phyloP scores from a whole-genome alignment of 2,113 vertebrate genomes.

The Euleptes europaea region DNA sequence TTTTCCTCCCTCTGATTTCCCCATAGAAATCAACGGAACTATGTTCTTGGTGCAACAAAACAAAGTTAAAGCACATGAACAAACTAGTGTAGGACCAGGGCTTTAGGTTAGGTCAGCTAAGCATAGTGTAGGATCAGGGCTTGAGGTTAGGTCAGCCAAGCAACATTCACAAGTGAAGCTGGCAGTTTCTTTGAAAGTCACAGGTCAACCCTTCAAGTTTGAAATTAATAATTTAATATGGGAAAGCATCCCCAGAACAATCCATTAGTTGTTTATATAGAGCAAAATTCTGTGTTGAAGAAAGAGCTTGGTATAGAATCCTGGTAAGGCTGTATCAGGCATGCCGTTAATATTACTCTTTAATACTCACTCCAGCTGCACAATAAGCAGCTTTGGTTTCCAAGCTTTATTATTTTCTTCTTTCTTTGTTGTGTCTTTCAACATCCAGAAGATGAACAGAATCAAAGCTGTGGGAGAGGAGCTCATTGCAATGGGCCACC shows the following conservation, averaged over 20 bases:
- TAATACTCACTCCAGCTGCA: constrained; percentile 27
- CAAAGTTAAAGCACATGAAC: background rate
- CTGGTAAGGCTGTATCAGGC: background rate
- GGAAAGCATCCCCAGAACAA: background rate
- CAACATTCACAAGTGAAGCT: background rate
- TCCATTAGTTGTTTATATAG: background rate
- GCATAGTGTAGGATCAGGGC: background rate
- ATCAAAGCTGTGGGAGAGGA: constrained; percentile 38
- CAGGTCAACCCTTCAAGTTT: background rate
- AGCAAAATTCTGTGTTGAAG: background rate
- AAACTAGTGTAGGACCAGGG: background rate
- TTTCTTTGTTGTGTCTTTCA: constrained; percentile 57
- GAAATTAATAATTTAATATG: background rate
- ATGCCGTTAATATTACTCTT: constrained; percentile 1
- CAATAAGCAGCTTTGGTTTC: constrained; percentile 28
- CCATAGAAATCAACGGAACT: background rate
- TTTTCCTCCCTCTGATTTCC: background rate
- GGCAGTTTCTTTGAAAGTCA: background rate
- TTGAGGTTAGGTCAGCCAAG: background rate
- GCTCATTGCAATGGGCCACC: constrained; percentile 54
- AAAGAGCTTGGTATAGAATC: constrained; percentile 8
- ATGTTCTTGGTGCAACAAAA: too few relatives aligned
- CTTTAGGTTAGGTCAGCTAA: background rate
- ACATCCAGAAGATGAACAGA: constrained; percentile 49
- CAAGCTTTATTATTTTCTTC: constrained; percentile 20